These are phyloP conservation scores for Pica pica DNA, from an alignment of 2,113 vertebrate species.

Conservation along the genomic window DNA sequence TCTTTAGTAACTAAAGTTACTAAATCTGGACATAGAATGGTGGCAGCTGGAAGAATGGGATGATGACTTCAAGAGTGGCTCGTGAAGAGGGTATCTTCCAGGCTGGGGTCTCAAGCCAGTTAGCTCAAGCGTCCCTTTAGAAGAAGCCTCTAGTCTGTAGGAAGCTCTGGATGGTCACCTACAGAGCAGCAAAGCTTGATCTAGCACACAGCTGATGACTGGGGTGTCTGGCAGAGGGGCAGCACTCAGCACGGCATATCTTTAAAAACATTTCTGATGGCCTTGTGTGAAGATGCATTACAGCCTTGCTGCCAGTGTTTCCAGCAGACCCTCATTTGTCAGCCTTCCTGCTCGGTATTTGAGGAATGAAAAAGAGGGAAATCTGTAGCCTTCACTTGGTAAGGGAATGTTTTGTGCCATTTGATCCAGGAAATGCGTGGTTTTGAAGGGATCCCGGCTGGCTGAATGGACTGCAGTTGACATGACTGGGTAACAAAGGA, in stretches of 20 bases:
- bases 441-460: neutral
- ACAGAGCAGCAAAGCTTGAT: neutral
- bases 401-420: neutral
- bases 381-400: neutral
- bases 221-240: neutral
- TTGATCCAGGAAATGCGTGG: neutral
- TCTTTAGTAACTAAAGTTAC: neutral
- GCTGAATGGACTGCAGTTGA: neutral
- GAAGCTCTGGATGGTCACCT: neutral
- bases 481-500: neutral
- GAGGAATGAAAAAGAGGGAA: neutral
- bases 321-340: neutral
- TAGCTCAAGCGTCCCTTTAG: neutral
- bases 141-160: neutral
- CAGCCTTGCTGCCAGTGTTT: neutral
- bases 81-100: neutral
- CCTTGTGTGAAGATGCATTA: accelerated
- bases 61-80: neutral
- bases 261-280: neutral
- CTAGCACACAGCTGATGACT: neutral
- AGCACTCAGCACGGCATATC: neutral
- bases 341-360: neutral
- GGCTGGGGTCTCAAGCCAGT: neutral
- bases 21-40: neutral
- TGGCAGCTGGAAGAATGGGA: neutral